Conservation (phyloP, 2,113 vertebrate species). For the Amphiprion percula region DNA sequence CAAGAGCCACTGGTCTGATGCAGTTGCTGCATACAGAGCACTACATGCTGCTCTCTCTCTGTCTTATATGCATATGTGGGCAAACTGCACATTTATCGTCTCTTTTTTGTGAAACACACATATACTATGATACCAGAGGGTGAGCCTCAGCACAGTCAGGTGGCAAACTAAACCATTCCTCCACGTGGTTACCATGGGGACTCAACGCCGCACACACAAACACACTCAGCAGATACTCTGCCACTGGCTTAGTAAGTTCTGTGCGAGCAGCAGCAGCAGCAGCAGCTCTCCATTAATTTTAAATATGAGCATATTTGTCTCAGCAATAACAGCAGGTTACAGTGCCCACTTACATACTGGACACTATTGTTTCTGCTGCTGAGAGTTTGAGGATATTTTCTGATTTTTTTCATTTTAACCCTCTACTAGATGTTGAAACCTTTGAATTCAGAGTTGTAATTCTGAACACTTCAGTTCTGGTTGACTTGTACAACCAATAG, state of each 20-base stretch:
- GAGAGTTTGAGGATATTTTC: too few relatives aligned
- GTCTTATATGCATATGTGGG: constrained; percentile 7
- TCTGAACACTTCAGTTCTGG: too few relatives aligned
- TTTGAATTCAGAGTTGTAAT: too few relatives aligned
- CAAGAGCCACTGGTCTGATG: neutral
- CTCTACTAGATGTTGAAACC: too few relatives aligned
- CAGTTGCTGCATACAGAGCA: constrained; percentile 13
- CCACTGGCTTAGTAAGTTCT: constrained; percentile 6
- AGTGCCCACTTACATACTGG: neutral
- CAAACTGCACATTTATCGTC: neutral
- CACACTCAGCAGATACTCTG: neutral
- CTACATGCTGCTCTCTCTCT: neutral
- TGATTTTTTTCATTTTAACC: too few relatives aligned
- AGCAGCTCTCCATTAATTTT: neutral
- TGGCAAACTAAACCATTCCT: constrained; percentile 44
- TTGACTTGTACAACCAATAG: neutral
- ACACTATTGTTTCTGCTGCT: neutral
- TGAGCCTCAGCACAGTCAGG: constrained; percentile 39
- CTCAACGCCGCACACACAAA: neutral
- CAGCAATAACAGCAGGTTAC: neutral
- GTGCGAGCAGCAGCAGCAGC: neutral
- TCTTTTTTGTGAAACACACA: constrained; percentile 7
- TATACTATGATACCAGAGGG: constrained; percentile 54
- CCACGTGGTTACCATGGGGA: constrained; percentile 50
- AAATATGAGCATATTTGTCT: neutral